Evolutionary conservation across 92 coral and sea anemone genomes (phyloP).

Genomic region (Epizoanthus ramosus): DNA sequence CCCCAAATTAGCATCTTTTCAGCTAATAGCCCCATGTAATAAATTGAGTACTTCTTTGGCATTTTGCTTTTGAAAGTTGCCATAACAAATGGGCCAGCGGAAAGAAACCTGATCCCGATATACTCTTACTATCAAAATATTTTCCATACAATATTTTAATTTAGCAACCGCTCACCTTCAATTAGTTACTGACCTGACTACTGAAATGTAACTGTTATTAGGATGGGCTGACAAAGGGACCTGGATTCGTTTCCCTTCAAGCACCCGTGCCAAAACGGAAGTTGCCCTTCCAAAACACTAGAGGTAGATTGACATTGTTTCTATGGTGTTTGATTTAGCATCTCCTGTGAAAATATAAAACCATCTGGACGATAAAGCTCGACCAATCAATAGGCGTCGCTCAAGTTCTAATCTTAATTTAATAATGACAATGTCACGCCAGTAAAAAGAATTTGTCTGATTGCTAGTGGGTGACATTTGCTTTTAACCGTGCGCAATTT

Average conservation of each 20-base stretch:
- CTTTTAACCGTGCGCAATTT: slow-evolving; percentile 95
- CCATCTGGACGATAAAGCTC: slow-evolving; percentile 83
- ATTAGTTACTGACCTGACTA: slow-evolving; percentile 62
- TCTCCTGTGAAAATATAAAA: slow-evolving; percentile 92
- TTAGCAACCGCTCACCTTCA: slow-evolving; percentile 61
- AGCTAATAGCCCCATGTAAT: slow-evolving; percentile 81
- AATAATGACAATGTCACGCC: slow-evolving; percentile 99
- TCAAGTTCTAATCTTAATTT: slow-evolving; percentile 96
- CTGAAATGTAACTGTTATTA: slow-evolving; percentile 61
- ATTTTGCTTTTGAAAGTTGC: slow-evolving; percentile 58
- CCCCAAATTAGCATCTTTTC: slow-evolving; percentile 84
- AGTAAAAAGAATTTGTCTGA: slow-evolving; percentile 91
- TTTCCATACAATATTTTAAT: slow-evolving; percentile 74
- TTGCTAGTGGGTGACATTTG: slow-evolving; percentile 87
- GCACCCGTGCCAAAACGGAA: slow-evolving; percentile 85
- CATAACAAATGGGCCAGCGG: slow-evolving; percentile 60
- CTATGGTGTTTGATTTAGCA: slow-evolving; percentile 90
- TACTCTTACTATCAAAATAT: slow-evolving; percentile 86
- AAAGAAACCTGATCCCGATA: slow-evolving; percentile 80
- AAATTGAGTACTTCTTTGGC: slow-evolving; percentile 59
- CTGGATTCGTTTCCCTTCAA: slow-evolving; percentile 63
- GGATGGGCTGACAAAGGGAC: slow-evolving; percentile 57
- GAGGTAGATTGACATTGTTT: slow-evolving; percentile 92
- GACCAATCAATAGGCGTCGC: slow-evolving; percentile 79
- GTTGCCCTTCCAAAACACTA: slow-evolving; percentile 75